Percentiles rank a stretch among this genome's conserved stretches.
These are phyloP conservation scores for Catotricha subobsoleta DNA, from an alignment of 2,888 invertebrate species.

Conservation along the genomic window DNA sequence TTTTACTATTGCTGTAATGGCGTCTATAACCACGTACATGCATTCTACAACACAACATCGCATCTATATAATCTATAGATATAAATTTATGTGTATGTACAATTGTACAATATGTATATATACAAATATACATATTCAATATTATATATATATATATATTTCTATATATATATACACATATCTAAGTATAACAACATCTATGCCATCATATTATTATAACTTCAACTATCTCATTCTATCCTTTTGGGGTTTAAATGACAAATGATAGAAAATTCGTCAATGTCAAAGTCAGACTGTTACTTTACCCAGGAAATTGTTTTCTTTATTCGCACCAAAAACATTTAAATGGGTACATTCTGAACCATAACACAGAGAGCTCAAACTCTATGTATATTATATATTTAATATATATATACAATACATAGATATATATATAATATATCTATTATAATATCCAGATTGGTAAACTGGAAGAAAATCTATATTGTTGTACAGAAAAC, in stretches of 20 bases:
- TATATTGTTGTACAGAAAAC: too few species aligned
- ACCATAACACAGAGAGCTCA: too few species aligned
- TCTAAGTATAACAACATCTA: neutral
- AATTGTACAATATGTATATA: neutral
- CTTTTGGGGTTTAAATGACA: constrained; percentile 28
- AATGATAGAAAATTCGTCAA: constrained; percentile 31
- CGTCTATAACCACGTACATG: too few species aligned
- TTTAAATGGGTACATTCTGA: too few species aligned
- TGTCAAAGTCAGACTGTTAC: constrained; percentile 33
- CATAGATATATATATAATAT: too few species aligned
- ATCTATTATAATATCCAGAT: too few species aligned
- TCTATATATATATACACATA: neutral
- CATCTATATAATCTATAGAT: neutral
- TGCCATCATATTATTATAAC: neutral
- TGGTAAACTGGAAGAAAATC: too few species aligned
- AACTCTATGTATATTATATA: too few species aligned
- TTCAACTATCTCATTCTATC: constrained; percentile 13
- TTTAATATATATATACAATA: too few species aligned
- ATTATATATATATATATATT: neutral
- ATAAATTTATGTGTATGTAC: neutral
- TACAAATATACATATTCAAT: neutral
- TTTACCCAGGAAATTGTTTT: constrained; percentile 16
- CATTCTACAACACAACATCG: too few species aligned
- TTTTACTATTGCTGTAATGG: too few species aligned
- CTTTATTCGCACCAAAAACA: too few species aligned